These are phyloP conservation scores for Zaprionus lineosus DNA, from an alignment of 2,888 invertebrate species.

Conservation along the genomic window DNA sequence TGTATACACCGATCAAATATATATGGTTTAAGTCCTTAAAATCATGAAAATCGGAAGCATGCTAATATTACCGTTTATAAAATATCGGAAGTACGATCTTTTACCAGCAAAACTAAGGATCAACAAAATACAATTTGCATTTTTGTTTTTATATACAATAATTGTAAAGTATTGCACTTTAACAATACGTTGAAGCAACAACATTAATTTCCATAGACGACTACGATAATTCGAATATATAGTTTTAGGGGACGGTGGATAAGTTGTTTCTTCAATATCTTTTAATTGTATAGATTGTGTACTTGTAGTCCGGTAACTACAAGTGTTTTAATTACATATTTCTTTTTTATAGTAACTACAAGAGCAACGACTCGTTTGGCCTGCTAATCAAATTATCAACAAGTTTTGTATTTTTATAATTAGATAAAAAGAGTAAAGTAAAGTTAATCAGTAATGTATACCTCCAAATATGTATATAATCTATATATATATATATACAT, in stretches of 20 bases:
- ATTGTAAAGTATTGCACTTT: constrained; percentile 26
- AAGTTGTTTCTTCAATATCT: background rate
- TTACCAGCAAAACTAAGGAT: no score
- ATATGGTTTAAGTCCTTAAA: no score
- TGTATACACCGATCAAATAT: no score
- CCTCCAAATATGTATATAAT: constrained; percentile 12
- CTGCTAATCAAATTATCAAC: constrained; percentile 63
- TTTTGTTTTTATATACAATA: constrained; percentile 38
- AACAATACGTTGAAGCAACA: constrained; percentile 35
- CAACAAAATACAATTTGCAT: no score
- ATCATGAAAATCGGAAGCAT: no score
- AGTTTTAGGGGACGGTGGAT: constrained; percentile 44
- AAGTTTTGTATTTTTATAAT: constrained; percentile 47
- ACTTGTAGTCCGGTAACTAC: constrained; percentile 55
- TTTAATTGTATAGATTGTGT: background rate
- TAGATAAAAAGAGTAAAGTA: constrained; percentile 47
- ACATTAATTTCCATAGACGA: constrained; percentile 7
- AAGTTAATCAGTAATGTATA: no score
- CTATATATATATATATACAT: constrained; percentile 9
- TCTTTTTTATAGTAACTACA: constrained; percentile 61
- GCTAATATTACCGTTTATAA: no score
- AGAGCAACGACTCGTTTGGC: constrained; percentile 14
- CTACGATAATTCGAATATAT: constrained; percentile 7
- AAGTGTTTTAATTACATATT: no score
- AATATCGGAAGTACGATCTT: no score